Evolutionary conservation across 2,113 vertebrate species (phyloP).

Genomic region (Passer domesticus): DNA sequence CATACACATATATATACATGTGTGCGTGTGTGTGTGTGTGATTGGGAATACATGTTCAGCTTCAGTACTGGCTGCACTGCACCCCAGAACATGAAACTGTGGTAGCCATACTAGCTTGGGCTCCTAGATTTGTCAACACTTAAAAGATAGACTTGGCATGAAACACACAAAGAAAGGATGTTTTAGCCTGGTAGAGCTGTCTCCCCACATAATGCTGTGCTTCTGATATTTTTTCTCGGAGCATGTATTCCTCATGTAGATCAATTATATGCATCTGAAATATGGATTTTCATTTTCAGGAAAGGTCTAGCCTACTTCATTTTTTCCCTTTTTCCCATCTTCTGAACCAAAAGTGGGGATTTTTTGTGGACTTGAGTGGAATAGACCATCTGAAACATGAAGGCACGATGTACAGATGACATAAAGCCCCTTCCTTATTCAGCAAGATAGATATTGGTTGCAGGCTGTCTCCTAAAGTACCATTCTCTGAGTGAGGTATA

Average conservation of each 20-base stretch:
- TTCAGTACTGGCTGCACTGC: neutral
- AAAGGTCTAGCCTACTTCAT: neutral
- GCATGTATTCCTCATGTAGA: neutral
- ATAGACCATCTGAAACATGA: neutral
- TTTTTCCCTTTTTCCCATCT: neutral
- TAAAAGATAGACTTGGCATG: neutral
- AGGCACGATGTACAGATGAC: neutral
- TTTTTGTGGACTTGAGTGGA: neutral
- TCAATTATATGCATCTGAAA: neutral
- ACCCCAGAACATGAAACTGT: neutral
- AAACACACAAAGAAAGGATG: neutral
- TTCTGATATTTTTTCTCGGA: neutral
- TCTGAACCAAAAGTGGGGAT: neutral
- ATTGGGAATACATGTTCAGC: neutral
- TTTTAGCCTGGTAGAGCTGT: neutral
- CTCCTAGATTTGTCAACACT: neutral
- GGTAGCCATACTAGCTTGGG: neutral
- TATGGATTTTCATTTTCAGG: neutral
- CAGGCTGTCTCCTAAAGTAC: neutral
- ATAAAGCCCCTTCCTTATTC: neutral
- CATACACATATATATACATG: neutral
- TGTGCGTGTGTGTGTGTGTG: neutral
- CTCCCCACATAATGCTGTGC: neutral
- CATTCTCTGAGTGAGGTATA: neutral
- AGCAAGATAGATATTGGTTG: neutral